These are phyloP conservation scores for Bovichtus variegatus DNA, from an alignment of 2,797 vertebrate genomes.

Conservation along the genomic window DNA sequence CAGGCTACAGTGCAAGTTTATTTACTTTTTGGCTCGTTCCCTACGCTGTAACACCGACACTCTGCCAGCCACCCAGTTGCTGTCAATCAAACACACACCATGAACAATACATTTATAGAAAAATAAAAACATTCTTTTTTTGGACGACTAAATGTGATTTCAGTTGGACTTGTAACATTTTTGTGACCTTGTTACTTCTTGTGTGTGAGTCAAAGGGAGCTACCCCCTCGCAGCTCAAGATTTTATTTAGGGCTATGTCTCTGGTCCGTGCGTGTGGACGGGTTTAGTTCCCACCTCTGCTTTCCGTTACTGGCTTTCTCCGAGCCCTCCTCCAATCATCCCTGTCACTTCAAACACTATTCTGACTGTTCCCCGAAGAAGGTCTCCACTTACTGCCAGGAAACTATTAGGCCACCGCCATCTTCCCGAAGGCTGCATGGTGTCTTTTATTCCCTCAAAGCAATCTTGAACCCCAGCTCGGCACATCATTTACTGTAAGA, in stretches of 20 bases:
- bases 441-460: conserved; percentile 42
- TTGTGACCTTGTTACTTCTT: conserved; percentile 12
- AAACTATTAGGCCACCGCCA: conserved; percentile 69
- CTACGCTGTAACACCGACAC: background rate
- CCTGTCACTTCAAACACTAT: conserved; percentile 68
- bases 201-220: conserved; percentile 35
- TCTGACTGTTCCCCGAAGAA: conserved; percentile 61
- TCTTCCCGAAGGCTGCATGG: conserved; percentile 50
- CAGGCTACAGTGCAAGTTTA: background rate
- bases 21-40: background rate
- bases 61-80: background rate
- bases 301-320: conserved; percentile 68
- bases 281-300: conserved; percentile 59
- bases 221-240: background rate
- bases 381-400: conserved; percentile 64
- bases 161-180: background rate
- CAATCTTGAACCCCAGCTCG: conserved; percentile 30
- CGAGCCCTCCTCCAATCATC: conserved; percentile 51
- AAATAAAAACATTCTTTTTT: background rate
- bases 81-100: conserved; percentile 11
- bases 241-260: conserved; percentile 36
- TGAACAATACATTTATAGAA: background rate
- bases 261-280: conserved; percentile 21
- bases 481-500: conserved; percentile 42
- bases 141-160: background rate